Evolutionary conservation across 2,888 invertebrate species (phyloP).

Genomic region (Ametastegia equiseti): DNA sequence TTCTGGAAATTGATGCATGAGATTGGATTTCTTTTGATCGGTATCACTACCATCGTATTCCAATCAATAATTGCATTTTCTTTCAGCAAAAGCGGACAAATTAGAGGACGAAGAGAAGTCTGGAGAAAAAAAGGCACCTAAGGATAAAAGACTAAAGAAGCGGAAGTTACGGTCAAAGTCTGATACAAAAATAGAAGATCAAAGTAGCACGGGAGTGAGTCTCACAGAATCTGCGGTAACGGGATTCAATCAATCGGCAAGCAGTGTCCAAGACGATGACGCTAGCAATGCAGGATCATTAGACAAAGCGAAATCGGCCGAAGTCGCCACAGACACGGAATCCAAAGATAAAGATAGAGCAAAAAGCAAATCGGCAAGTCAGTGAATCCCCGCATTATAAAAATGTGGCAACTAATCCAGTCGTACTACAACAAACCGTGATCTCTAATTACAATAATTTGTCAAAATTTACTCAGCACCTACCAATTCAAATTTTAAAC

Average conservation of each 20-base stretch:
- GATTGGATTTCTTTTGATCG: not conserved
- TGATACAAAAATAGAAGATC: constrained; percentile 24
- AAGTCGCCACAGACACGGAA: not conserved
- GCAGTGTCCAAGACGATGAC: constrained; percentile 5
- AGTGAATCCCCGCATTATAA: not conserved
- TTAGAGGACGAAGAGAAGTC: constrained; percentile 52
- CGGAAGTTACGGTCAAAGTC: constrained; percentile 28
- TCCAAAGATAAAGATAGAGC: not conserved
- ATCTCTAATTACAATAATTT: not conserved
- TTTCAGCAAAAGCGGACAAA: constrained; percentile 59
- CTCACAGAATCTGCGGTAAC: constrained; percentile 14
- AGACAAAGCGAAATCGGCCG: not conserved
- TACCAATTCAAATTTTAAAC: not conserved
- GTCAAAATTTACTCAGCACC: not conserved
- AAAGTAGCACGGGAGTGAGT: constrained; percentile 18
- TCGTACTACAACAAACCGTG: not conserved
- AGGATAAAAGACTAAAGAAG: constrained; percentile 45
- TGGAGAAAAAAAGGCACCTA: constrained; percentile 51
- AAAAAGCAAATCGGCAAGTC: constrained; percentile 24
- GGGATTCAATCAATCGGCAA: constrained; percentile 10
- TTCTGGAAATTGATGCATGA: not conserved
- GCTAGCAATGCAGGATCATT: constrained; percentile 12
- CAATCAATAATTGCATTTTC: not conserved
- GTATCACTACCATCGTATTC: not conserved
- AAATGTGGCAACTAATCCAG: not conserved